Evolutionary conservation across 2,113 vertebrate genomes (phyloP).

Genomic region (Menidia beryllina): DNA sequence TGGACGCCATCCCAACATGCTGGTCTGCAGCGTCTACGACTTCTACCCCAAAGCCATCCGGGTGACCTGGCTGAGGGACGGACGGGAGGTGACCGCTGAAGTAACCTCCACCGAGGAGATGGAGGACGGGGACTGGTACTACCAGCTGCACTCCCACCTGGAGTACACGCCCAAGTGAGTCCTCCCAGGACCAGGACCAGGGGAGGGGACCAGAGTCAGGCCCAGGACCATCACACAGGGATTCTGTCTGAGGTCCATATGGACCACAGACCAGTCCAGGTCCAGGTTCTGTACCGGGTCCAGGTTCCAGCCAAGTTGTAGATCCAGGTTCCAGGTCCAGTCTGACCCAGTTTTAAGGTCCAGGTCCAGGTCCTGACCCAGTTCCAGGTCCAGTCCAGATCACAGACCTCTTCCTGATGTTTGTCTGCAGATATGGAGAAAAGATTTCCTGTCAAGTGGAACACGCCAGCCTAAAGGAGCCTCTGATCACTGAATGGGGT

Average conservation of each 20-base stretch:
- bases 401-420: conserved; percentile 12
- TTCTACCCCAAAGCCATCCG: conserved; percentile 55
- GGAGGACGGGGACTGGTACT: conserved; percentile 56
- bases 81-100: conserved; percentile 32
- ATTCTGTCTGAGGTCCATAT: no score
- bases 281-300: no score
- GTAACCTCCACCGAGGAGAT: conserved; percentile 60
- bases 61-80: conserved; percentile 45
- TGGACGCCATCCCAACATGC: conserved; percentile 17
- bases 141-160: conserved; percentile 63
- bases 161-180: conserved; percentile 58
- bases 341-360: no score
- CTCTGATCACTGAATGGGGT: conserved; percentile 54
- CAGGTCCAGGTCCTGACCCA: background rate
- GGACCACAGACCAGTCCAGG: no score
- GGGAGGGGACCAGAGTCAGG: background rate
- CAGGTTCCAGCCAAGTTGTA: no score
- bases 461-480: conserved; percentile 47
- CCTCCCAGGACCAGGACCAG: background rate
- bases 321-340: no score
- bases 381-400: background rate
- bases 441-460: conserved; percentile 54
- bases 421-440: conserved; percentile 55
- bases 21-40: conserved; percentile 63
- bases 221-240: background rate